Conservation (phyloP, 2,888 invertebrate genomes). For the Caradrina kadenii region DNA sequence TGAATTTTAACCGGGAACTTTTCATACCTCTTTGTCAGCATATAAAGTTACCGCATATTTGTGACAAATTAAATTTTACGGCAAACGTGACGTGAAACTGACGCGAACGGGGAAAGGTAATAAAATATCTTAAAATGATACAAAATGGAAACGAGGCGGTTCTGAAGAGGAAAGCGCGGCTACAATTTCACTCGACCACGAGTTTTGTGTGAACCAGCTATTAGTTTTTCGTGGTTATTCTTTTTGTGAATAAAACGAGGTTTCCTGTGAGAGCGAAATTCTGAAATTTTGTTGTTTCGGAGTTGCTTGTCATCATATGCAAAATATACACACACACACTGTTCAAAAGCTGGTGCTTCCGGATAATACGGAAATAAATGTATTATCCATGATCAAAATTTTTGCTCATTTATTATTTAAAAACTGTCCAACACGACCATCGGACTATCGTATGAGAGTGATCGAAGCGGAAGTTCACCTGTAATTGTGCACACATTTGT, state of each 20-base stretch:
- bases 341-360: not conserved
- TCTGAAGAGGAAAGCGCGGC: constrained; percentile 37
- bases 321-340: constrained; percentile 2
- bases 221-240: constrained; percentile 33
- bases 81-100: constrained; percentile 65
- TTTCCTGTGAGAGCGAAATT: constrained; percentile 17
- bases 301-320: constrained; percentile 10
- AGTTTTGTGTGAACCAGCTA: constrained; percentile 31
- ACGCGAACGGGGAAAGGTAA: constrained; percentile 62
- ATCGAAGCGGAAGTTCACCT: not conserved
- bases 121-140: constrained; percentile 70
- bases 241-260: constrained; percentile 39
- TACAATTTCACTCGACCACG: constrained; percentile 43
- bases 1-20: constrained; percentile 54
- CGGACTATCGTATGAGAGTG: no score
- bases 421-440: no score
- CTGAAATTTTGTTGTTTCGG: constrained; percentile 9
- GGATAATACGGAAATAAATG: not conserved
- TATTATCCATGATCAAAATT: not conserved
- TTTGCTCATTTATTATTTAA: not conserved
- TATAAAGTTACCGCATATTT: constrained; percentile 63
- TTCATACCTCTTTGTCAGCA: constrained; percentile 58
- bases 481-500: not conserved
- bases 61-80: constrained; percentile 65
- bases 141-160: constrained; percentile 63